Evolutionary conservation across 2,797 vertebrate genomes (phyloP).

Genomic region (Sebastes glaucus): DNA sequence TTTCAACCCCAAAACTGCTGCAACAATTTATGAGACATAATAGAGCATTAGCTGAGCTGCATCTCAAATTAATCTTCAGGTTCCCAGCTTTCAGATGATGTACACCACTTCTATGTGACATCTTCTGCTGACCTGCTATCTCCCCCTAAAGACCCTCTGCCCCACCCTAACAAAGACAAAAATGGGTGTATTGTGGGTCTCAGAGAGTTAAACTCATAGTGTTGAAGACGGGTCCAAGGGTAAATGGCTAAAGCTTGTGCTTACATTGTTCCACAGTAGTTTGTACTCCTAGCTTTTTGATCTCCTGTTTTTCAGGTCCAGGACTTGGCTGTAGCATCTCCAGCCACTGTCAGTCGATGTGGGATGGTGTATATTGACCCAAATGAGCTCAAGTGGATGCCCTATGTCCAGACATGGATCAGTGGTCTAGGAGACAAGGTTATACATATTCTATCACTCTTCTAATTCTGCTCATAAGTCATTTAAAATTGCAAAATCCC

Average conservation of each 20-base stretch:
- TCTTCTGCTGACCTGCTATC: too few species aligned
- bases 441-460: neutral
- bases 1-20: too few species aligned
- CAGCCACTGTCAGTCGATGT: conserved; percentile 91
- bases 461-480: neutral
- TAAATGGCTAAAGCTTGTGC: neutral
- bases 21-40: too few species aligned
- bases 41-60: too few species aligned
- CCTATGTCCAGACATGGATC: conserved; percentile 90
- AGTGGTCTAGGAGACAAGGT: conserved; percentile 79
- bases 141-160: too few species aligned
- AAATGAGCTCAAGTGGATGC: conserved; percentile 91
- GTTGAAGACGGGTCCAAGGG: neutral
- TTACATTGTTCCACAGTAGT: neutral
- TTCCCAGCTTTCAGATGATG: too few species aligned
- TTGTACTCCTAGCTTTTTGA: neutral
- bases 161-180: too few species aligned
- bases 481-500: neutral
- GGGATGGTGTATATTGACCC: conserved; percentile 93
- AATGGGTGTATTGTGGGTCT: too few species aligned
- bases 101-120: too few species aligned
- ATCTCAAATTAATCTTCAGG: too few species aligned
- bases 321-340: conserved; percentile 90
- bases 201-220: neutral
- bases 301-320: conserved; percentile 82